Conservation (phyloP, 2,888 invertebrate species). For the Lathronympha strigana region DNA sequence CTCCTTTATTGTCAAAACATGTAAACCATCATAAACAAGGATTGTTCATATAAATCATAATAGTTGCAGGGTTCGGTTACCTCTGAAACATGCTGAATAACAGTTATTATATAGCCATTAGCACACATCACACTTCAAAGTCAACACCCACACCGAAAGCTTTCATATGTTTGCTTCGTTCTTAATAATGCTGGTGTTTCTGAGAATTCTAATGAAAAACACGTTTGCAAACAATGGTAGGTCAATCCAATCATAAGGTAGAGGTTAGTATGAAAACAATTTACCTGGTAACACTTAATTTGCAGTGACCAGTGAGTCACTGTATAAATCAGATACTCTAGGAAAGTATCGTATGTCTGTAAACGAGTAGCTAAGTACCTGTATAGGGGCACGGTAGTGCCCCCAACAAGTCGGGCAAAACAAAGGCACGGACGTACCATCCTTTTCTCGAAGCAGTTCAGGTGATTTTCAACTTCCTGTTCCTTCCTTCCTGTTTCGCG, state of each 20-base stretch:
- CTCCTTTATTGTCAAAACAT: slow-evolving; percentile 25
- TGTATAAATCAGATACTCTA: too few species aligned
- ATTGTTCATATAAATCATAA: slow-evolving; percentile 35
- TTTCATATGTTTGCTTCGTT: slow-evolving; percentile 8
- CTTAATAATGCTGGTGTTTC: slow-evolving; percentile 7
- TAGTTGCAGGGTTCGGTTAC: slow-evolving; percentile 36
- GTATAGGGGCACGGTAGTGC: too few species aligned
- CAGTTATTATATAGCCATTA: slow-evolving; percentile 39
- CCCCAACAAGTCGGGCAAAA: too few species aligned
- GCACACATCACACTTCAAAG: slow-evolving; percentile 19
- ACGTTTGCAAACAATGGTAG: slow-evolving; percentile 3
- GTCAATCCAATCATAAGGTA: not conserved
- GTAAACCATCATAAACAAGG: slow-evolving; percentile 17
- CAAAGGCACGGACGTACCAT: too few species aligned
- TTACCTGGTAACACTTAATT: not conserved
- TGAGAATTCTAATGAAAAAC: slow-evolving; percentile 16
- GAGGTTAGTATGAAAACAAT: not conserved
- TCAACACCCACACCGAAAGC: slow-evolving; percentile 13
- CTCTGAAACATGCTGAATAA: slow-evolving; percentile 32
- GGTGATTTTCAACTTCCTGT: too few species aligned
- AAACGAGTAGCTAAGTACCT: too few species aligned
- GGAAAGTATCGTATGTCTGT: too few species aligned
- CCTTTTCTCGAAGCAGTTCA: too few species aligned
- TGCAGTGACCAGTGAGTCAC: not conserved
- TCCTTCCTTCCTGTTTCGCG: too few species aligned